Evolutionary conservation across 2,113 vertebrate genomes (phyloP), one percentile per base, ranked within the genome.

Genomic region (Amazona guildingii): DNA sequence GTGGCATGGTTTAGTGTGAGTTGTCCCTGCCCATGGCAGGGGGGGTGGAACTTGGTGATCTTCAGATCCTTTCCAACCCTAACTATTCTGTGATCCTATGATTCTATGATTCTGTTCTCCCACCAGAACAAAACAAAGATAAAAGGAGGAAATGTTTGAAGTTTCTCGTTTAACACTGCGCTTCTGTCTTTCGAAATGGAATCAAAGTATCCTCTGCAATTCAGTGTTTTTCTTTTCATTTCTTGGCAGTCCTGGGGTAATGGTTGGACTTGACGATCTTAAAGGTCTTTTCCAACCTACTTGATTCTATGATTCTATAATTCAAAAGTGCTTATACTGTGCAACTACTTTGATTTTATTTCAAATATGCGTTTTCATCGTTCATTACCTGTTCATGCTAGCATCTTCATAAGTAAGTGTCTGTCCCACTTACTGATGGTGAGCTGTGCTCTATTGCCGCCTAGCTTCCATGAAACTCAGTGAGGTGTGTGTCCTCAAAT

Each of bases 91-190:
- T 37, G 37, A 37, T 37, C 9, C 37, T 37, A 37, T 37, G 37
- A 37, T 37, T 37, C 37, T 37, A 37, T 37, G 37, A 37, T 37
- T 37, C 37, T 90, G 46, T 83, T 94, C 55, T 82, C 33, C 46
- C 7, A 31, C 76, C 83, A 86, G 76, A n/a, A 86, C 39, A 73
- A 91, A 83, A 77, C 62, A 83, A 81, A 82, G 69, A 88, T 74
- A 83, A 75, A 90, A 84, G 33, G 31, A 91, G 62, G 62, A 90
- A 94, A 78, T 81, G 19, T 61, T 92, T 96, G 83, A 25, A 49
- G 81, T 91, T 86, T 91, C 52, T 75, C 2, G 0, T 78, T 86
- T 72, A 82, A 52, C 15, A 44, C 14, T 48, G 25, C n/a, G 20
- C 27, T 92, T 87, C 37, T 63, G 39, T 69, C 48, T 94, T 81